Conservation (phyloP, 2,888 invertebrate species). For the Leptothorax acervorum region DNA sequence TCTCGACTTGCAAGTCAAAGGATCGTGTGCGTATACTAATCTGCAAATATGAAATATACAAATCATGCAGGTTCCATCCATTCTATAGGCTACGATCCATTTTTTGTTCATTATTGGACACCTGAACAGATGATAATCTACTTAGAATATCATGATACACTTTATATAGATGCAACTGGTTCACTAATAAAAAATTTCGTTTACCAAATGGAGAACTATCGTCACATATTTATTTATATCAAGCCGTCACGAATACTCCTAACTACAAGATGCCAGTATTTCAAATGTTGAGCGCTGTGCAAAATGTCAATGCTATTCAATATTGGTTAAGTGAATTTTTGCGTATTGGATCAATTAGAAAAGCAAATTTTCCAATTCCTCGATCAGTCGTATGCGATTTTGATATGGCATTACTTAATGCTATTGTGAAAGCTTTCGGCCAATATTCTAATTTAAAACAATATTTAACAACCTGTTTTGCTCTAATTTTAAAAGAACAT, state of each 20-base stretch:
- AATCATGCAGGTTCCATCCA: conserved; percentile 37
- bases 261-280: conserved; percentile 59
- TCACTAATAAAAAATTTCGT: conserved; percentile 50
- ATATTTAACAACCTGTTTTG: conserved; percentile 9
- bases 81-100: conserved; percentile 44
- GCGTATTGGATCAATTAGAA: conserved; percentile 50
- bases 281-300: conserved; percentile 58
- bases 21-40: conserved; percentile 2
- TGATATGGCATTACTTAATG: conserved; percentile 61
- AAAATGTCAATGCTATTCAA: conserved; percentile 59
- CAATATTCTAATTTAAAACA: conserved; percentile 7
- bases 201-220: conserved; percentile 57
- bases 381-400: conserved; percentile 61
- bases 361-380: conserved; percentile 55
- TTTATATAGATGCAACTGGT: conserved; percentile 58
- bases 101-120: conserved; percentile 52
- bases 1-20: too few species aligned
- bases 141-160: conserved; percentile 37
- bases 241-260: conserved; percentile 53
- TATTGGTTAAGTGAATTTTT: conserved; percentile 61
- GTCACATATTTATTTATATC: conserved; percentile 54
- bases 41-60: conserved; percentile 43
- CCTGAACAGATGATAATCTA: conserved; percentile 51
- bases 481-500: conserved; percentile 2
- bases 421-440: conserved; percentile 53